phyloP scores from a whole-genome alignment of 2,797 vertebrate genomes.

The Botia kubotai region DNA sequence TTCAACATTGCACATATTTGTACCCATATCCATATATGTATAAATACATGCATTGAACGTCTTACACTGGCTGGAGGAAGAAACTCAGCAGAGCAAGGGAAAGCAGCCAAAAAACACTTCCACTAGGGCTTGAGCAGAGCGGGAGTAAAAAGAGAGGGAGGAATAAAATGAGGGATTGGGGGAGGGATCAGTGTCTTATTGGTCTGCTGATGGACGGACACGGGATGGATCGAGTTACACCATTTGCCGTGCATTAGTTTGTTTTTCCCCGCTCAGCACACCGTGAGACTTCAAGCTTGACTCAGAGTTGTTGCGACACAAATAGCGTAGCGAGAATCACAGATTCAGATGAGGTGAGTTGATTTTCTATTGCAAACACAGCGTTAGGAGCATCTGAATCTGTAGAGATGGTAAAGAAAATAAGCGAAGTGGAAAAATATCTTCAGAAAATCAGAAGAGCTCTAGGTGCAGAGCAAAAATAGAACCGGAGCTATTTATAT shows the following conservation, averaged over 20 bases:
- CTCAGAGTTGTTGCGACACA: constrained; percentile 60
- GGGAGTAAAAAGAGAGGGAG: constrained; percentile 43
- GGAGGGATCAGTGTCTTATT: constrained; percentile 68
- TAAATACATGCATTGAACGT: constrained; percentile 4
- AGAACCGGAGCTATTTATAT: constrained; percentile 53
- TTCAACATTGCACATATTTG: constrained; percentile 4
- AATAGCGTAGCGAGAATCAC: constrained; percentile 64
- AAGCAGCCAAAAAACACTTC: constrained; percentile 68
- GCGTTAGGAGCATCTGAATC: constrained; percentile 47
- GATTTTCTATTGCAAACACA: constrained; percentile 58
- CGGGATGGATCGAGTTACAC: constrained; percentile 89
- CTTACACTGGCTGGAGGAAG: constrained; percentile 64
- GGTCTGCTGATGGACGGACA: constrained; percentile 81
- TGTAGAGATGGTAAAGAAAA: constrained; percentile 67
- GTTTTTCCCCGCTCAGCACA: constrained; percentile 77
- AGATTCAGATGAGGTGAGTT: constrained; percentile 82
- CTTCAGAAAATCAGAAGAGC: constrained; percentile 62
- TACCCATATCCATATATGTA: neutral
- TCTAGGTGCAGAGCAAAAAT: constrained; percentile 67
- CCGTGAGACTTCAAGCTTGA: constrained; percentile 55
- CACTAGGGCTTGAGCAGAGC: constrained; percentile 66
- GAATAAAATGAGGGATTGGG: constrained; percentile 75
- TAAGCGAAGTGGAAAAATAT: constrained; percentile 59
- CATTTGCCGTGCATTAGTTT: constrained; percentile 84
- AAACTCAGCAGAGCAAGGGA: constrained; percentile 67